Evolutionary conservation across 2,797 vertebrate genomes (phyloP).

Genomic region (Onychomys arenicola): DNA sequence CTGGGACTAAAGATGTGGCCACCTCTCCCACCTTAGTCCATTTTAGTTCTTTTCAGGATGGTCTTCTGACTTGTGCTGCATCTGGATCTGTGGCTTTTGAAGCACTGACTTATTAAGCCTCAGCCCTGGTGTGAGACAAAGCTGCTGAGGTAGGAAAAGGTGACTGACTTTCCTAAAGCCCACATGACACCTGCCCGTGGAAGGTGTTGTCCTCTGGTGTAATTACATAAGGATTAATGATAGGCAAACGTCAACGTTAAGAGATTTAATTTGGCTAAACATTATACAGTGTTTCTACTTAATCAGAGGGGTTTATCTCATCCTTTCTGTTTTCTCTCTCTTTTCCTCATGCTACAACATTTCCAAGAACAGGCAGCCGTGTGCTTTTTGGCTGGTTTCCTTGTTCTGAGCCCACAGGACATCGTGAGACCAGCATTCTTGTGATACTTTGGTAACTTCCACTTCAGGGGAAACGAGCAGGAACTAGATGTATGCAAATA

Average conservation of each 20-base stretch:
- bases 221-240: constrained; percentile 51
- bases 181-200: neutral
- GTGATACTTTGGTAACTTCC: constrained; percentile 56
- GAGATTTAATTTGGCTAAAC: constrained; percentile 76
- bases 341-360: constrained; percentile 59
- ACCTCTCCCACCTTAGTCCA: neutral
- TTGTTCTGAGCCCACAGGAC: constrained; percentile 20
- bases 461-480: constrained; percentile 33
- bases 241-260: constrained; percentile 26
- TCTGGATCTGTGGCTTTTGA: neutral
- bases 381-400: constrained; percentile 46
- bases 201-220: neutral
- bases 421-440: constrained; percentile 25
- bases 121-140: neutral
- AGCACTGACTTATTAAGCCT: neutral
- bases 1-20: neutral
- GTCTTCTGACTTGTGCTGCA: neutral
- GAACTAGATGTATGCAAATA: neutral
- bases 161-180: neutral
- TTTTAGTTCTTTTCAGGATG: neutral
- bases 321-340: constrained; percentile 46
- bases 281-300: constrained; percentile 58
- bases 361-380: constrained; percentile 33
- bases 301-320: constrained; percentile 60
- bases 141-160: neutral